A percentile compares a stretch with the other conserved stretches of the same genome.
These are phyloP conservation scores for Pseudorasbora parva DNA, from an alignment of 2,113 vertebrate species.

Conservation along the genomic window DNA sequence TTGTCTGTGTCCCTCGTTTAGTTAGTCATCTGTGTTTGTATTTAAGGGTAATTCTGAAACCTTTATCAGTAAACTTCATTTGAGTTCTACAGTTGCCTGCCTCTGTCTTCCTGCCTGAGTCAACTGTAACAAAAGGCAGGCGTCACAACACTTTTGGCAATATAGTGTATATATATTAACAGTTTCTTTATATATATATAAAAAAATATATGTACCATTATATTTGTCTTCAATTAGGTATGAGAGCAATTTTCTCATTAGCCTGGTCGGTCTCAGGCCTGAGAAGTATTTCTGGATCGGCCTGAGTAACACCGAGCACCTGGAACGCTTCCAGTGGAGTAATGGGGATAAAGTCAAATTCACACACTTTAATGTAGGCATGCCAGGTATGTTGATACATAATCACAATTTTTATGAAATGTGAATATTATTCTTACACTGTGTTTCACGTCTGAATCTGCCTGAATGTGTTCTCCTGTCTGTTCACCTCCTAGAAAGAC, in stretches of 20 bases:
- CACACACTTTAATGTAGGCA: conserved; percentile 91
- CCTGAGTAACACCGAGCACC: conserved; percentile 81
- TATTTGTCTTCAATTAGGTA: conserved; percentile 75
- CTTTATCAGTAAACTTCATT: too few species aligned
- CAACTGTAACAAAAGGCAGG: too few species aligned
- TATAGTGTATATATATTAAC: too few species aligned
- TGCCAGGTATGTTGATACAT: conserved; percentile 85
- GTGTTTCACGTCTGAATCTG: neutral
- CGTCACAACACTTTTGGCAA: too few species aligned
- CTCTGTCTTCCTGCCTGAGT: too few species aligned
- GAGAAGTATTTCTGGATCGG: conserved; percentile 95
- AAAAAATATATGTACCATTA: too few species aligned
- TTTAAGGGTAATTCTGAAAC: too few species aligned
- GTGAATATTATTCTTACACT: neutral
- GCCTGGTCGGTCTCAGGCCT: conserved; percentile 86
- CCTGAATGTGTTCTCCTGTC: conserved; percentile 7
- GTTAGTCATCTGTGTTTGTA: too few species aligned
- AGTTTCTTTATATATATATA: too few species aligned
- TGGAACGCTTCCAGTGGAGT: conserved; percentile 80
- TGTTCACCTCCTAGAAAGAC: conserved; percentile 78
- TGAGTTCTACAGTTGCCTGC: too few species aligned
- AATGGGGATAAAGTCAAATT: conserved; percentile 78
- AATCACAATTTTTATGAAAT: neutral
- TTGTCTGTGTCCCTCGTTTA: too few species aligned
- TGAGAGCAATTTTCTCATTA: conserved; percentile 92